Conservation (phyloP, 2,888 invertebrate genomes). For the Congeria kusceri region DNA sequence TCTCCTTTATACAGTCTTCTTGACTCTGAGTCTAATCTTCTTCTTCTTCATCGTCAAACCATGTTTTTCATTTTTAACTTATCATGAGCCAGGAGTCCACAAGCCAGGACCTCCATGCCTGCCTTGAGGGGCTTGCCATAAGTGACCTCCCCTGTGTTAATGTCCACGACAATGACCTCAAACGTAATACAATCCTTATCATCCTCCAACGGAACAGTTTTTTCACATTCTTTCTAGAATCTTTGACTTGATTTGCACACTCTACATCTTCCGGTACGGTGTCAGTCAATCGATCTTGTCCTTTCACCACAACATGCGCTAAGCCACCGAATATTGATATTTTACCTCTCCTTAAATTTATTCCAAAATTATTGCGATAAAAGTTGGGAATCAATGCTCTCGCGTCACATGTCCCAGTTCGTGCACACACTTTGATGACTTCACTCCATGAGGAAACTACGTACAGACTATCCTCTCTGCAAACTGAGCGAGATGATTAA, state of each 20-base stretch:
- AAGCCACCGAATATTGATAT: slow-evolving; percentile 25
- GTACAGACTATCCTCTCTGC: slow-evolving; percentile 20
- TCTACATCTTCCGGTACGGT: no score
- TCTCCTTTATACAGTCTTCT: no score
- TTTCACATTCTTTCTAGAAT: no score
- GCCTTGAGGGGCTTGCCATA: background rate
- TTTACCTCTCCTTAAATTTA: slow-evolving; percentile 13
- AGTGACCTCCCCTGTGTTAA: background rate
- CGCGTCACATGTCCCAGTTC: slow-evolving; percentile 1
- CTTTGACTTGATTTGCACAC: no score
- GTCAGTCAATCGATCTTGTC: no score
- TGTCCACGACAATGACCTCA: background rate
- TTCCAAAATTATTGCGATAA: slow-evolving; percentile 22
- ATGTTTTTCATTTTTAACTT: no score
- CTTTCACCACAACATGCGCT: no score
- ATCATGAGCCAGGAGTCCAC: background rate
- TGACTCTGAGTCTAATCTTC: no score
- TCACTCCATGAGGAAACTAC: slow-evolving; percentile 38
- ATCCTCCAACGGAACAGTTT: no score
- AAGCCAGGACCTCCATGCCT: background rate
- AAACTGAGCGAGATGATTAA: slow-evolving; percentile 38
- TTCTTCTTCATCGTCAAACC: no score
- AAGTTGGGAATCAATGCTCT: slow-evolving; percentile 28
- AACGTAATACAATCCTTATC: no score
- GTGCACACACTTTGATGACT: slow-evolving; percentile 19